Base-by-base conservation (phyloP, 2,797 vertebrate species). In the Scolopax rusticola region DNA sequence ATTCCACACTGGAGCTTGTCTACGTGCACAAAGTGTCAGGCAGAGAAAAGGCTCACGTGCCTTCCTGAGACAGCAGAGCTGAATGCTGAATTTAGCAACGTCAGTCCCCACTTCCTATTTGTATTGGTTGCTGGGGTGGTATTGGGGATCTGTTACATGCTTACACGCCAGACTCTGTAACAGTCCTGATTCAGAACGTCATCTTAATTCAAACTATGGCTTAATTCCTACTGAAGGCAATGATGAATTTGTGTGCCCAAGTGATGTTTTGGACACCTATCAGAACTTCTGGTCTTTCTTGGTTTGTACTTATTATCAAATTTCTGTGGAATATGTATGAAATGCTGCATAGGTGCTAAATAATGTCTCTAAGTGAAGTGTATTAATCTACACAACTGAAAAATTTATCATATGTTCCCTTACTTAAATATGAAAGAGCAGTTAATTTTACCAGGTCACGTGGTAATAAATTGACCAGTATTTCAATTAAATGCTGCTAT, bases 1-100 rank as follows among this genome's bases (percentile, higher is more conserved):
- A 50, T 84, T 51, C 33, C 59, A 32, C n/a, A 2, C 6, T 24
- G 30, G 41, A 61, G 13, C 11, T 67, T 32, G 6, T 73, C 54
- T 63, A 4, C 0, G 0, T 8, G 8, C 24, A 33, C 7, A 33
- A 53, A 43, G 7, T 5, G 18, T 32, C 32, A 85, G 28, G 36
- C 17, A 33, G 24, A 51, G 36, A 47, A 91, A 48, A 64, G 28
- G 25, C 18, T 84, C 47, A 18, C 0, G 0, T 63, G 43, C 28
- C 38, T 69, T 86, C 47, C n/a, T 6, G 20, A 84, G 27, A 74
- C n/a, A 70, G 6, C 21, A 82, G 40, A 79, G 59, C 21, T 43
- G 56, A 78, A 28, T 54, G 56, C 28, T 92, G 48, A 79, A 75
- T 65, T 61, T 65, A 84, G 24, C n/a, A 27, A 15, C 54, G 17